Conservation (phyloP, 2,888 invertebrate genomes). For the Apoda limacodes region DNA sequence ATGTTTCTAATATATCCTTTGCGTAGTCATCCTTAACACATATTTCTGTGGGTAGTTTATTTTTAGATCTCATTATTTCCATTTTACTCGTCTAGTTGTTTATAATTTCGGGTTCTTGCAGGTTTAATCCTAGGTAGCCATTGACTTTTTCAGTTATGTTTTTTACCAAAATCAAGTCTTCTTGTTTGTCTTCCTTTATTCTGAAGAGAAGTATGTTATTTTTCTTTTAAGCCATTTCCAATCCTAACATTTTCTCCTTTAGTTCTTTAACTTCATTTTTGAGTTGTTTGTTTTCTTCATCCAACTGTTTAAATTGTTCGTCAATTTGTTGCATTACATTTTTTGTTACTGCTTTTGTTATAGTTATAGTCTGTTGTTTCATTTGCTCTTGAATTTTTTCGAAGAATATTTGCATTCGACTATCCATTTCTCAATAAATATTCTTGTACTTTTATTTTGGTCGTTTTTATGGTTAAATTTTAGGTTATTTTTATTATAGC, state of each 20-base stretch:
- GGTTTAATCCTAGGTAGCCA: conserved; percentile 8
- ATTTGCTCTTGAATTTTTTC: conserved; percentile 15
- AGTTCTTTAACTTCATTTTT: conserved; percentile 7
- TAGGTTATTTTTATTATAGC: too few species aligned
- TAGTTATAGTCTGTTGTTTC: conserved; percentile 9
- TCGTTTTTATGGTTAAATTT: too few species aligned
- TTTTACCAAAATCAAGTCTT: conserved; percentile 8
- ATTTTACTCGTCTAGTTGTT: conserved; percentile 13
- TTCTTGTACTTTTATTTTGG: too few species aligned
- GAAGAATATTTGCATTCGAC: conserved; percentile 7
- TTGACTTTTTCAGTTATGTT: conserved; percentile 12
- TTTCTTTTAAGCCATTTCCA: conserved; percentile 7
- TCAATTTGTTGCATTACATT: conserved; percentile 7
- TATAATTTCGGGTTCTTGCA: conserved; percentile 13
- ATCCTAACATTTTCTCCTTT: conserved; percentile 8
- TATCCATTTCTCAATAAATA: conserved; percentile 2
- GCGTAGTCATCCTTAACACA: conserved; percentile 16
- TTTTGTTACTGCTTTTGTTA: conserved; percentile 8
- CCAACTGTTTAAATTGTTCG: conserved; percentile 7
- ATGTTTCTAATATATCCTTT: conserved; percentile 14
- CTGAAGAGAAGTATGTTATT: conserved; percentile 7
- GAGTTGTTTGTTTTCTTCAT: conserved; percentile 8
- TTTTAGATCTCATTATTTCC: conserved; percentile 8
- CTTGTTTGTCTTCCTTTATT: conserved; percentile 9
- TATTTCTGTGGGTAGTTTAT: conserved; percentile 10